Percentiles rank a stretch among this genome's conserved stretches.
phyloP scores from a whole-genome alignment of 1,140 invertebrate species.

The Drosophila prosaltans region DNA sequence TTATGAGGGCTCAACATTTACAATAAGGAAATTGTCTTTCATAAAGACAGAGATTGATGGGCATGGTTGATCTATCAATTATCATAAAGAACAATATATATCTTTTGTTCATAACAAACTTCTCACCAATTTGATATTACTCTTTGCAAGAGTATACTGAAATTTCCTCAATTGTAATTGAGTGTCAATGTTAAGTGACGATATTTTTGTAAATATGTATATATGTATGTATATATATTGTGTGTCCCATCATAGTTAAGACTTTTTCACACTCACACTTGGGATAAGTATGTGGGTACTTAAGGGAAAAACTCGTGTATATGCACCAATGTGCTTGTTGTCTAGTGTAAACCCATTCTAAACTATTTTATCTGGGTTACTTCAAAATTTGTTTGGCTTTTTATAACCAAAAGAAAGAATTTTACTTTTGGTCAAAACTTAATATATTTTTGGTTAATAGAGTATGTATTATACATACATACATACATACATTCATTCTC shows the following conservation, averaged over 20 bases:
- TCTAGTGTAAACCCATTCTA: not conserved
- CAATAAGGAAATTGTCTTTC: not conserved
- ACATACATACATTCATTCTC: too few relatives aligned
- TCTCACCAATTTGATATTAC: not conserved
- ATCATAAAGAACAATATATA: not conserved
- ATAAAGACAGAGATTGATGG: not conserved
- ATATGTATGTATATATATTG: not conserved
- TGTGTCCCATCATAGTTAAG: not conserved
- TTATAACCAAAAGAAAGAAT: not conserved
- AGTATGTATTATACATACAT: too few relatives aligned
- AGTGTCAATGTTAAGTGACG: conserved; percentile 58
- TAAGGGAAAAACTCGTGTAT: not conserved
- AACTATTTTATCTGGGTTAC: not conserved
- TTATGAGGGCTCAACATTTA: not conserved
- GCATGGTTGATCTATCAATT: not conserved
- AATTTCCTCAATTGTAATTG: conserved; percentile 55
- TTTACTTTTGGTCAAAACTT: too few relatives aligned
- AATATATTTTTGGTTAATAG: too few relatives aligned
- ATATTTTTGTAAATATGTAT: conserved; percentile 7
- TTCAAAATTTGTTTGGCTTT: not conserved
- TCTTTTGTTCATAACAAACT: not conserved
- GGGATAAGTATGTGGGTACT: not conserved
- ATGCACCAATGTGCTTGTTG: not conserved
- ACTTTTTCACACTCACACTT: not conserved
- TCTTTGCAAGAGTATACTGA: conserved; percentile 3